These are phyloP conservation scores for Dendrophyllia cribrosa DNA, from an alignment of 64 coral and sea anemone species.

Conservation along the genomic window DNA sequence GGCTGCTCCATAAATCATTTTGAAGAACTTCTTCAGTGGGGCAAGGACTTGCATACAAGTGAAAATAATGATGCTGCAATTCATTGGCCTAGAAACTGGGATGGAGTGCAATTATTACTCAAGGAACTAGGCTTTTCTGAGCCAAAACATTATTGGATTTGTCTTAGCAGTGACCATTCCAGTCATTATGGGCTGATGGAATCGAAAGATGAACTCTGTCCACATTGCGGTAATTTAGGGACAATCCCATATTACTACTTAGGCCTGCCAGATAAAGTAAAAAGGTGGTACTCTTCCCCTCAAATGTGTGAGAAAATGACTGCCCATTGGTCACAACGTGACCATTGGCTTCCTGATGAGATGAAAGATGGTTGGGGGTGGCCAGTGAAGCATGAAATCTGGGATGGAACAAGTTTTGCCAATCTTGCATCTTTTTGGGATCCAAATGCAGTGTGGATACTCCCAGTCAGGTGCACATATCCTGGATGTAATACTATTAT, in stretches of 20 bases:
- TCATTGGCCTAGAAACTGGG: slow-evolving; percentile 77
- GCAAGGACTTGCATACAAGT: slow-evolving; percentile 60
- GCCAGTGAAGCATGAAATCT: slow-evolving; percentile 42
- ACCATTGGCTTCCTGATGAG: slow-evolving; percentile 74
- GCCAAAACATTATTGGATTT: slow-evolving; percentile 75
- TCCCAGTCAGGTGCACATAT: slow-evolving; percentile 70
- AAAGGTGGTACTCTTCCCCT: slow-evolving; percentile 66
- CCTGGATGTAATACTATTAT: slow-evolving; percentile 45
- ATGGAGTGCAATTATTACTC: slow-evolving; percentile 15
- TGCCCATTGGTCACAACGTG: slow-evolving; percentile 76
- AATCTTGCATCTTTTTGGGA: slow-evolving; percentile 81
- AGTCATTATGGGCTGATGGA: slow-evolving; percentile 58
- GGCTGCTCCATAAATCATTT: slow-evolving; percentile 75
- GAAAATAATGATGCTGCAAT: slow-evolving; percentile 45
- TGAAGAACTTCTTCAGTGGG: slow-evolving; percentile 76
- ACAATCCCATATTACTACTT: slow-evolving; percentile 80
- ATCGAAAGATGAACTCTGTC: slow-evolving; percentile 59
- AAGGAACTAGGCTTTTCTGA: slow-evolving; percentile 59
- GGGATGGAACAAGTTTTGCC: slow-evolving; percentile 73
- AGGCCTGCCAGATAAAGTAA: slow-evolving; percentile 69
- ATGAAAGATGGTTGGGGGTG: slow-evolving; percentile 68
- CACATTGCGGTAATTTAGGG: slow-evolving; percentile 58
- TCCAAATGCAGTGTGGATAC: slow-evolving; percentile 70
- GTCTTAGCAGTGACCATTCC: slow-evolving; percentile 35
- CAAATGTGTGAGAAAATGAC: slow-evolving; percentile 85